Conservation (phyloP, 30 jellyfish, hydroid and myxozoan species). For the Aurelia sp. region DNA sequence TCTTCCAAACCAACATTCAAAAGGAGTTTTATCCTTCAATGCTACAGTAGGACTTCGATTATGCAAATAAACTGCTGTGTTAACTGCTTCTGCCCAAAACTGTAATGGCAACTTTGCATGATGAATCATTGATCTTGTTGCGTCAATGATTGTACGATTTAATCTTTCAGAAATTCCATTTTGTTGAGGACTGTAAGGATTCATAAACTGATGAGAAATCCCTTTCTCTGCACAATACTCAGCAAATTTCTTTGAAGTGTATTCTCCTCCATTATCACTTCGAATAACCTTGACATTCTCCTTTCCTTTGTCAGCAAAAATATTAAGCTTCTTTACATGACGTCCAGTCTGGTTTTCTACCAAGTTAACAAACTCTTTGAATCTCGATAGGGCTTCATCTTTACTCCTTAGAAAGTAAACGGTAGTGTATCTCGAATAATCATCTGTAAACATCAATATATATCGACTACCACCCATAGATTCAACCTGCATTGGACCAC, state of each 20-base stretch:
- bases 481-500: conserved; percentile 79
- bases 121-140: too few species aligned
- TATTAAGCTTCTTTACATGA: conserved; percentile 11
- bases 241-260: conserved; percentile 37
- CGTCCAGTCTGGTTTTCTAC: conserved; percentile 56
- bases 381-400: conserved; percentile 43
- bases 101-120: neutral
- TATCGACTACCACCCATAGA: conserved; percentile 68
- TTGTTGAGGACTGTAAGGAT: conserved; percentile 51
- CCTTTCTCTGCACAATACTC: conserved; percentile 52
- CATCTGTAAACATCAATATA: conserved; percentile 62
- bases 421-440: conserved; percentile 55
- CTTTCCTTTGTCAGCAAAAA: conserved; percentile 15
- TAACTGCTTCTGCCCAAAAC: conserved; percentile 74
- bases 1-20: conserved; percentile 42
- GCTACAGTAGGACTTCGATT: conserved; percentile 66
- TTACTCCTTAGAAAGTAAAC: conserved; percentile 59
- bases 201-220: conserved; percentile 39
- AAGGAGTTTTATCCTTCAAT: conserved; percentile 53
- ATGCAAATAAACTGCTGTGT: conserved; percentile 59
- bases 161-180: conserved; percentile 58
- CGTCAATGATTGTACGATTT: neutral
- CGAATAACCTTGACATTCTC: conserved; percentile 22
- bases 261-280: conserved; percentile 62
- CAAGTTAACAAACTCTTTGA: conserved; percentile 48